phyloP scores from a whole-genome alignment of 2,797 vertebrate genomes.

The Tenualosa ilisha region DNA sequence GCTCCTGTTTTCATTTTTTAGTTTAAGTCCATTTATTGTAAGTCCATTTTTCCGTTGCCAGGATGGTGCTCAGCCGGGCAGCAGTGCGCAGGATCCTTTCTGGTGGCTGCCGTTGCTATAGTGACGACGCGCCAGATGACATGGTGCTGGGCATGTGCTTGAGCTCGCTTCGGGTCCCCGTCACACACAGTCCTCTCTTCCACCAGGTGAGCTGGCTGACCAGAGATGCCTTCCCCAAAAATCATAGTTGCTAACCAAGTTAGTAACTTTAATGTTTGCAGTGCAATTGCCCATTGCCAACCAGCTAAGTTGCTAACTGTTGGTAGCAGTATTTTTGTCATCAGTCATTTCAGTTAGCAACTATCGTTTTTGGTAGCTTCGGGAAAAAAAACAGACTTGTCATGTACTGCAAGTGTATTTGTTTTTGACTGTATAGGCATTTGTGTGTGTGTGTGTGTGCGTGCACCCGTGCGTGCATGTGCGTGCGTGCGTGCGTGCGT shows the following conservation, averaged over 20 bases:
- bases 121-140: constrained; percentile 88
- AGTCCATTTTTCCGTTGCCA: constrained; percentile 50
- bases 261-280: too few relatives aligned
- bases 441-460: neutral
- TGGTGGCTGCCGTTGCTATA: constrained; percentile 85
- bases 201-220: constrained; percentile 80
- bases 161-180: constrained; percentile 78
- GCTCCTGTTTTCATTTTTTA: neutral
- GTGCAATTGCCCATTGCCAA: too few relatives aligned
- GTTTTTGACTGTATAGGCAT: neutral
- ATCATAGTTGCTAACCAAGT: too few relatives aligned
- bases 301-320: too few relatives aligned
- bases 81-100: constrained; percentile 79
- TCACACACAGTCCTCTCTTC: constrained; percentile 90
- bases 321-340: too few relatives aligned
- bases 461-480: neutral
- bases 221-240: too few relatives aligned
- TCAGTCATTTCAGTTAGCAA: neutral
- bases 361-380: neutral
- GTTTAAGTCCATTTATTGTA: neutral
- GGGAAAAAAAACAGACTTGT: neutral
- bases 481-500: neutral
- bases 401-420: neutral
- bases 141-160: constrained; percentile 95
- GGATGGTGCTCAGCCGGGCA: constrained; percentile 87